Conservation (phyloP, 2,113 vertebrate species). For the Neogale vison region DNA sequence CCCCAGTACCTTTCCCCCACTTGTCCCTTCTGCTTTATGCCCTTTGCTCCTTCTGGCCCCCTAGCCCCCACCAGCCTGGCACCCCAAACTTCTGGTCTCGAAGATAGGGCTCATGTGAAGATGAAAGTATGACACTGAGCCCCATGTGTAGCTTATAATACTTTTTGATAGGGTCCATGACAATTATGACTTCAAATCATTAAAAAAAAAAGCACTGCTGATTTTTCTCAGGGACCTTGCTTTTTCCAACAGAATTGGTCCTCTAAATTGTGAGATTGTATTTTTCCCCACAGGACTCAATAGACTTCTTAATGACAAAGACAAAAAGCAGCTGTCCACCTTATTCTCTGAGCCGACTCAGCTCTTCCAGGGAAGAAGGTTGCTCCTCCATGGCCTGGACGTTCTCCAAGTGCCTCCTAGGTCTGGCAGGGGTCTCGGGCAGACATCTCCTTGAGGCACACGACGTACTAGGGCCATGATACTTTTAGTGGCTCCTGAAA, state of each 20-base stretch:
- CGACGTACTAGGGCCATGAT: not conserved
- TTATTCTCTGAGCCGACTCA: not conserved
- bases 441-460: not conserved
- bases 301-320: not conserved
- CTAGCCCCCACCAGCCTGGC: not conserved
- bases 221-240: not conserved
- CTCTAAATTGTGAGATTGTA: not conserved
- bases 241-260: not conserved
- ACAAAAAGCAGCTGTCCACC: not conserved
- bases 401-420: not conserved
- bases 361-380: not conserved
- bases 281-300: not conserved
- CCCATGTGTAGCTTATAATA: not conserved
- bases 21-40: not conserved
- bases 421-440: not conserved
- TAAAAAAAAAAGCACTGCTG: not conserved
- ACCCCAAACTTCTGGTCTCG: not conserved
- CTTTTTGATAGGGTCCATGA: not conserved
- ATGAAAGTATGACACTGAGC: not conserved
- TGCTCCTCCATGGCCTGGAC: not conserved
- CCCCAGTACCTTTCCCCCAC: not conserved
- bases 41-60: not conserved
- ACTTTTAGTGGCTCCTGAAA: not conserved
- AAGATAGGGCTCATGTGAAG: not conserved
- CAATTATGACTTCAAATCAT: not conserved